Evolutionary conservation across 2,113 vertebrate genomes (phyloP), one percentile per base, ranked within the genome.

Genomic region (Takifugu flavidus): DNA sequence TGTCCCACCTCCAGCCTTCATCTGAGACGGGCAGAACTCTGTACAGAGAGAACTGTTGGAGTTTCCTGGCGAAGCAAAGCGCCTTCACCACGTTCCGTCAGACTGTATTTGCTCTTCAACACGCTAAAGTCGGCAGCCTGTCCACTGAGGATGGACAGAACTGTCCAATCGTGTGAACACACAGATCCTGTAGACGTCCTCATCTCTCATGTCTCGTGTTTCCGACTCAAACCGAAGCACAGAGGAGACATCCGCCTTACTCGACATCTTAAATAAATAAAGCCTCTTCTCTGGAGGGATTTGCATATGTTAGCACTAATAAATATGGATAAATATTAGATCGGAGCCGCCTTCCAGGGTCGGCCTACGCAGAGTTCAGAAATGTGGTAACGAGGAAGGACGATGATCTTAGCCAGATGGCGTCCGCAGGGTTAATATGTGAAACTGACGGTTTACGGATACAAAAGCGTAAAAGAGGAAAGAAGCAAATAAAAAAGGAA

Each of bases 271-370:
- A 20, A 20, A 20, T 20, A 39, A 39, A 10, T 3, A 39, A 11
- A 2, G 59, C 39, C 46, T 46, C 26, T 46, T 50, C 14, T 59
- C 52, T 53, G 26, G 39, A 67, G 62, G 74, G 65, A 50, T 53
- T 59, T 11, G 20, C 26, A 12, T 63, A 58, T 72, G 55, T 71
- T 59, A 84, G 77, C 75, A 67, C 26, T 81, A 82, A 87, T 86
- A 86, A 79, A 84, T 76, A 84, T 45, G 55, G 70, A 83, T 79
- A 79, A 70, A 78, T 85, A 83, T 61, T 5, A 62, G 62, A 74
- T 28, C 6, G 28, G 28, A 66, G 56, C 56, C 56, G 53, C 53
- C 67, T 76, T 62, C 71, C 76, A 72, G 63, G 72, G 69, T 69
- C 4, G 39, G 64, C 68, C 72, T 1, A 46, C 20, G 64, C 64